phyloP scores from a whole-genome alignment of 1,140 invertebrate species.

The Dreissena rostriformis region DNA sequence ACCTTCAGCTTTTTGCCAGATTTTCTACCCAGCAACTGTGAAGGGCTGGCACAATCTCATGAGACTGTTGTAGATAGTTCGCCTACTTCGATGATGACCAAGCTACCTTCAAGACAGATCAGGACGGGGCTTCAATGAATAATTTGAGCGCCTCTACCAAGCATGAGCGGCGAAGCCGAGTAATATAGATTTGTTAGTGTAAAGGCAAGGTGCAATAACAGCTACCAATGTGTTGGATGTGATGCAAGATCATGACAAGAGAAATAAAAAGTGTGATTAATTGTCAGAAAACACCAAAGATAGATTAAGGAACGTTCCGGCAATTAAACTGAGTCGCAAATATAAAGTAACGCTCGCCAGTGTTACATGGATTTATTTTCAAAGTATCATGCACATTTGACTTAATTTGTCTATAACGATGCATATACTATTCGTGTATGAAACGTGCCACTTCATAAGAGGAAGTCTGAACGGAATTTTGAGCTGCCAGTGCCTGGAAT shows the following conservation, averaged over 20 bases:
- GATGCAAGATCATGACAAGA: not conserved
- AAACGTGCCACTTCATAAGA: not conserved
- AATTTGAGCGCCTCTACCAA: not conserved
- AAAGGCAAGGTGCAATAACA: not conserved
- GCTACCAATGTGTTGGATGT: slow-evolving; percentile 1
- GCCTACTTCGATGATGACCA: not conserved
- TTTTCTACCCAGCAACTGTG: not conserved
- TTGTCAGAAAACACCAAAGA: not conserved
- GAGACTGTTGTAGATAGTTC: not conserved
- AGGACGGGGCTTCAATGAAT: not conserved
- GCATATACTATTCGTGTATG: slow-evolving; percentile 22
- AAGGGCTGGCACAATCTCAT: not conserved
- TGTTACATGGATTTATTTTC: slow-evolving; percentile 4
- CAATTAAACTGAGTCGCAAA: slow-evolving; percentile 19
- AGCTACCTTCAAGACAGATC: not conserved
- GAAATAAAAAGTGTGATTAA: not conserved
- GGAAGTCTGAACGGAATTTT: slow-evolving; percentile 29
- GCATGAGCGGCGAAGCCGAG: not conserved
- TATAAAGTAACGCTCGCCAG: not conserved
- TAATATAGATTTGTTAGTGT: not conserved
- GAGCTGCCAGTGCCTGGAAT: not conserved
- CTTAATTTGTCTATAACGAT: not conserved
- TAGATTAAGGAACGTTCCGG: slow-evolving; percentile 19
- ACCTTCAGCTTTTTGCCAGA: not conserved
- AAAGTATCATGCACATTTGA: not conserved